A percentile compares a stretch with the other conserved stretches of the same genome.
phyloP scores from a whole-genome alignment of 2,888 invertebrate genomes.

The Napeogenes inachia region DNA sequence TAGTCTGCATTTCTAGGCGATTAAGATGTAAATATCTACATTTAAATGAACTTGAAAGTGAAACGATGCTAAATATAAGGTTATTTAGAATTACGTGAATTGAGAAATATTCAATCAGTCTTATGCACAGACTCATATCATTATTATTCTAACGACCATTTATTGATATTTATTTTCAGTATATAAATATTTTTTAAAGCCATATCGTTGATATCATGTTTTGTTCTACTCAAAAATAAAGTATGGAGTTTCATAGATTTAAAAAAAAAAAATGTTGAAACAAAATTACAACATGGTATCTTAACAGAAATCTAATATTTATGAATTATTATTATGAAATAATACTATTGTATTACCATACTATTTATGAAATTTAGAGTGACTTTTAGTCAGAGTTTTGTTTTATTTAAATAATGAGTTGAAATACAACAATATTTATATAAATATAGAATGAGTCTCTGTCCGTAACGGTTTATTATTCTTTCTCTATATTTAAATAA shows the following conservation, averaged over 20 bases:
- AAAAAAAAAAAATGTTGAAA: not conserved
- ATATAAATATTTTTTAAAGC: too few relatives aligned
- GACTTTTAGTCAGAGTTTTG: constrained; percentile 11
- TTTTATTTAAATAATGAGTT: not conserved
- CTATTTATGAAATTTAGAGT: constrained; percentile 9
- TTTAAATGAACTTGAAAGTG: constrained; percentile 18
- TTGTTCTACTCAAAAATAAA: too few relatives aligned
- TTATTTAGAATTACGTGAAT: too few relatives aligned
- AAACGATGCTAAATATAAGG: not conserved
- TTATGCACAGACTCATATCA: too few relatives aligned
- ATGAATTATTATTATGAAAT: constrained; percentile 9
- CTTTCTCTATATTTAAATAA: too few relatives aligned
- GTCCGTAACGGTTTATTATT: too few relatives aligned
- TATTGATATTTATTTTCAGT: too few relatives aligned
- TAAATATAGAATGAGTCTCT: not conserved
- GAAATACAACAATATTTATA: too few relatives aligned
- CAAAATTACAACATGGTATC: constrained; percentile 13
- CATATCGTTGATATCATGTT: too few relatives aligned
- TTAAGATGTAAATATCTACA: constrained; percentile 20
- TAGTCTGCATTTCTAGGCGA: constrained; percentile 18
- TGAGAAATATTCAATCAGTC: too few relatives aligned
- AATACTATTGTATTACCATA: not conserved
- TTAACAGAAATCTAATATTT: constrained; percentile 19
- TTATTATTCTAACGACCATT: too few relatives aligned
- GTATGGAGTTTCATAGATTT: too few relatives aligned